Conservation (phyloP, 2,113 vertebrate species). For the Gymnogyps californianus region DNA sequence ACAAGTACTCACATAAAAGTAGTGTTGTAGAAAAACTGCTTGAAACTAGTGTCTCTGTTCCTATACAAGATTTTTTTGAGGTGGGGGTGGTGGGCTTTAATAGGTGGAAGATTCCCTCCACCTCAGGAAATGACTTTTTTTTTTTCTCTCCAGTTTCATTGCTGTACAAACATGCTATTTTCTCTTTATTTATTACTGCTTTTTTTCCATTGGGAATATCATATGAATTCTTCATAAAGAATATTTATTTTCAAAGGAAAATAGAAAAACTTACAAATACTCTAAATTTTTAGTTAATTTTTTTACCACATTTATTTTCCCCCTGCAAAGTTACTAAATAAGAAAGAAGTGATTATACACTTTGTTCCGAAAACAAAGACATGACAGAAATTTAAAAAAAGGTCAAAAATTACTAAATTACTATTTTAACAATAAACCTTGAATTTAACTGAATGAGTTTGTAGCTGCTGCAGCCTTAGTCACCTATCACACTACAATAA, state of each 20-base stretch:
- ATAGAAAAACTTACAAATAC: accelerated
- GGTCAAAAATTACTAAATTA: not conserved
- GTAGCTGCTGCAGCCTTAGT: not conserved
- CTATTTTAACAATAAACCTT: not conserved
- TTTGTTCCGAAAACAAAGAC: not conserved
- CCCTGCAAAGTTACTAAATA: not conserved
- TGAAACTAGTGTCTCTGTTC: not conserved
- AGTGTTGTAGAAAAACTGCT: not conserved
- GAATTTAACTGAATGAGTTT: not conserved
- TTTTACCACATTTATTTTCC: not conserved
- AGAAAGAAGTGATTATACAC: not conserved
- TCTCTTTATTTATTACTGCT: not conserved
- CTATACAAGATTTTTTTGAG: not conserved
- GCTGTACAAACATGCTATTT: not conserved
- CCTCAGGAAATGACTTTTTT: accelerated
- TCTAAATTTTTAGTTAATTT: not conserved
- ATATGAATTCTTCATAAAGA: not conserved
- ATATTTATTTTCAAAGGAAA: not conserved
- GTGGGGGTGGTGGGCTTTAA: accelerated
- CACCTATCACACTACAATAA: not conserved
- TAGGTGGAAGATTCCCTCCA: accelerated
- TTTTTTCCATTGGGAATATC: not conserved
- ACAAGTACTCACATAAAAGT: not conserved
- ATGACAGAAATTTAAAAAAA: not conserved
- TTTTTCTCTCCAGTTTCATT: not conserved